Percentiles rank a stretch among this genome's conserved stretches.
Evolutionary conservation across 1,140 invertebrate genomes (phyloP).

Genomic region (Trinorchestia longiramus): DNA sequence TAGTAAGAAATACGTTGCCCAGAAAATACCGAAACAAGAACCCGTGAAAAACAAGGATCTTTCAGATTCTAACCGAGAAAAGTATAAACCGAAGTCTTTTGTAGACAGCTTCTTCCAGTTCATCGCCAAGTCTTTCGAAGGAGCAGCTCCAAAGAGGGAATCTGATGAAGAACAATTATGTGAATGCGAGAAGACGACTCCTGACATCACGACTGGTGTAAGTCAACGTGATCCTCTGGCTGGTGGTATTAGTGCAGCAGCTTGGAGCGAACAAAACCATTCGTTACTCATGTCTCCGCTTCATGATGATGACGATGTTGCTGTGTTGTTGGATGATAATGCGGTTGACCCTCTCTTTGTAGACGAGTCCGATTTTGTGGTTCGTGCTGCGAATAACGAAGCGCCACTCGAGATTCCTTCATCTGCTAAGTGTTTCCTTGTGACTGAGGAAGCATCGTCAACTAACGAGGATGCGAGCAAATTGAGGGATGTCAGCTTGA

Average conservation of each 20-base stretch:
- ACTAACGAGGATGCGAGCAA: neutral
- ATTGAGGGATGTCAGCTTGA: neutral
- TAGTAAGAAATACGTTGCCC: neutral
- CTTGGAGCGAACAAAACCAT: neutral
- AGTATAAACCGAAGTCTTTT: neutral
- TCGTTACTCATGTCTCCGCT: neutral
- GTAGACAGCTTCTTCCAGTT: constrained; percentile 32
- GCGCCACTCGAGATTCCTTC: neutral
- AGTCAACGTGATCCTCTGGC: too few relatives aligned
- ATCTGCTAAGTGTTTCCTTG: neutral
- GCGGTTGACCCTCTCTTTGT: neutral
- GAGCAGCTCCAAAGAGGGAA: neutral
- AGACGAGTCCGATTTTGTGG: neutral
- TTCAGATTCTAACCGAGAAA: neutral
- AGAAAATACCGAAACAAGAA: neutral
- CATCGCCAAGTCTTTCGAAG: neutral
- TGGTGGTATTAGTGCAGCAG: neutral
- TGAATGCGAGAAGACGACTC: neutral
- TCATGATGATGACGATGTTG: neutral
- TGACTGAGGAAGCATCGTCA: neutral
- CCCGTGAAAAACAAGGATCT: neutral
- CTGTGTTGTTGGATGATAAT: constrained; percentile 1
- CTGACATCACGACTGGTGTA: neutral
- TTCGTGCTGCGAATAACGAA: neutral
- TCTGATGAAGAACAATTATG: neutral